Conservation (phyloP, 92 coral and sea anemone species). For the Parazoanthus darwini region DNA sequence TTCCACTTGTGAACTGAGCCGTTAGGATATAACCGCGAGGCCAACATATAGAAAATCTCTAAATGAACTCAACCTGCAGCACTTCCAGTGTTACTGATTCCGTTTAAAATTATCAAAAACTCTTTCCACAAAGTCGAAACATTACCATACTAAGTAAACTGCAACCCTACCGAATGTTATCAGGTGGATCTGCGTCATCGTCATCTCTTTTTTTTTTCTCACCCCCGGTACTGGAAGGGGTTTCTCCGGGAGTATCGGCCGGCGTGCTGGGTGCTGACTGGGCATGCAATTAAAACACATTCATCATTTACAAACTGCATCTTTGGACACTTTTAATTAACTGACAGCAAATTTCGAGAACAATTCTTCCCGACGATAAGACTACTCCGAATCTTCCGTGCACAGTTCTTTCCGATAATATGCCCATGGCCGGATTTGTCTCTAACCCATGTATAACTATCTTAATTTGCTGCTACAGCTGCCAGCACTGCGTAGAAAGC, state of each 20-base stretch:
- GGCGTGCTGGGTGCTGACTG: constrained; percentile 44
- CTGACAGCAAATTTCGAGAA: no score
- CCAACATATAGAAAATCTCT: no score
- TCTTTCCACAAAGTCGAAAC: no score
- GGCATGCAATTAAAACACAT: background rate
- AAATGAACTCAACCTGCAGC: no score
- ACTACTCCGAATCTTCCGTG: no score
- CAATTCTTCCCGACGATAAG: no score
- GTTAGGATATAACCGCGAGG: background rate
- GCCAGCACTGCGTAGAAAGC: no score
- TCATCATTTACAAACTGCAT: background rate
- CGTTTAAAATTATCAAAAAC: background rate
- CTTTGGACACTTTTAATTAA: no score
- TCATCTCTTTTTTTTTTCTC: constrained; percentile 50
- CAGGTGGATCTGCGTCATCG: constrained; percentile 88
- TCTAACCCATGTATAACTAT: no score
- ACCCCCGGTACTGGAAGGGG: constrained; percentile 29
- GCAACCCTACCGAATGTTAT: constrained; percentile 78
- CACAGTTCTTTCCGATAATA: no score
- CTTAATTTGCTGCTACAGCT: no score
- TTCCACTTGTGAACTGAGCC: background rate
- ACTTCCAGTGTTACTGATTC: background rate
- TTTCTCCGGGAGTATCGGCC: constrained; percentile 39
- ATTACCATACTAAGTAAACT: background rate
- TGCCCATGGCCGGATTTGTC: no score